Base-by-base conservation (phyloP, 1,140 invertebrate genomes). In the Drosophila serrata region DNA sequence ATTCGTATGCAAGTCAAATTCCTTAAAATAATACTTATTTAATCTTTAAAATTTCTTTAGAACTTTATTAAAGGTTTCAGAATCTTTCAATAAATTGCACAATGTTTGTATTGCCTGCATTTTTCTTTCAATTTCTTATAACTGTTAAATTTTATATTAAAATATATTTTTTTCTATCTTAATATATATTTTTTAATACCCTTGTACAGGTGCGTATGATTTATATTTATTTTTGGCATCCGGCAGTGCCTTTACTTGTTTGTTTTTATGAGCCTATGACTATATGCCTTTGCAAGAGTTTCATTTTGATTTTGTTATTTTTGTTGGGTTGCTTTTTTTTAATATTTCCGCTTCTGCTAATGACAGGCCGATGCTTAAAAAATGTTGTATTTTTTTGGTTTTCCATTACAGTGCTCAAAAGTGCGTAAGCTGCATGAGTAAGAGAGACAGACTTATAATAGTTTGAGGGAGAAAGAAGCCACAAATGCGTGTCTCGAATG, bases 351-450 rank as follows among this genome's bases (percentile, higher is more conserved):
- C 65, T 64, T 19, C 6, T 74, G 79, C 78, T 79, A 79, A 81
- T 81, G 81, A 86, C 69, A 75, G 42, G 33, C 77, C 77, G n/a
- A 48, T 60, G 45, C 53, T 40, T 49, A 19, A 48, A 45, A 72
- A 61, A 53, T 17, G 15, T 19, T 35, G 59, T 67, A 42, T 82
- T 75, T 62, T 81, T 67, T 74, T 45, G 60, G 57, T 42, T 80
- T 82, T 88, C 57, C 27, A 81, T 80, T 88, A 74, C 61, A 60
- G 64, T 55, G 29, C 58, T 69, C 45, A 82, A 77, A 77, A 85
- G 77, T 87, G 84, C 84, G 84, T 87, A 88, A 88, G 84, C 84
- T 87, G 82, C 82, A 87, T 45, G 48, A 45, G 31, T 48, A 43
- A 57, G 8, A 35, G 46, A n/a, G 29, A 65, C 17, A n/a, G 39